These are phyloP conservation scores for Serinus canaria DNA, from an alignment of 2,113 vertebrate genomes.

Conservation along the genomic window DNA sequence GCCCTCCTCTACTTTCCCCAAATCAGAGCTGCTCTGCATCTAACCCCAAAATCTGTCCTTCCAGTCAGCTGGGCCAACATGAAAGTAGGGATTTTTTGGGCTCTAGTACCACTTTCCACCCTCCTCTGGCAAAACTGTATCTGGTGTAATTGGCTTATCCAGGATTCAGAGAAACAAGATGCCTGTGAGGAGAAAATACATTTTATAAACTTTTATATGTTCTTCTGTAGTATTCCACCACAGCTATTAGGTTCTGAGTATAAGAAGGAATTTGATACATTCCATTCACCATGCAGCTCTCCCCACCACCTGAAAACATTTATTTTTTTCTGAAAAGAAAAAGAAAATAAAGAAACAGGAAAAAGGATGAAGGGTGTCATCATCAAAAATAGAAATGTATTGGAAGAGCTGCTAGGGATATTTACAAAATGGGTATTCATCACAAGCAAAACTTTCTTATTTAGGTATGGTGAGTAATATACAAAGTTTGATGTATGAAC, in stretches of 20 bases:
- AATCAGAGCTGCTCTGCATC: not conserved
- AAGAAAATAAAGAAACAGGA: not conserved
- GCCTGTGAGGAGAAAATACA: not conserved
- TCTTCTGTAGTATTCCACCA: not conserved
- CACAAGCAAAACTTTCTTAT: not conserved
- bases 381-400: not conserved
- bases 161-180: constrained; percentile 43
- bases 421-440: not conserved
- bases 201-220: not conserved
- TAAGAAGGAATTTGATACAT: not conserved
- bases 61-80: not conserved
- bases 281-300: not conserved
- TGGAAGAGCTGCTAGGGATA: not conserved
- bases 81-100: accelerated
- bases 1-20: not conserved
- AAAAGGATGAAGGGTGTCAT: not conserved
- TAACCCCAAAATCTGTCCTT: not conserved
- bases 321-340: not conserved
- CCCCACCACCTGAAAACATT: not conserved
- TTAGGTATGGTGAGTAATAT: not conserved
- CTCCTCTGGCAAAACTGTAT: not conserved
- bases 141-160: not conserved
- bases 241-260: not conserved
- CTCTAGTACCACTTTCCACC: not conserved
- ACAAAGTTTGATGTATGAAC: not conserved